phyloP scores from a whole-genome alignment of 2,888 invertebrate genomes.

The Meteorus cinctellus region DNA sequence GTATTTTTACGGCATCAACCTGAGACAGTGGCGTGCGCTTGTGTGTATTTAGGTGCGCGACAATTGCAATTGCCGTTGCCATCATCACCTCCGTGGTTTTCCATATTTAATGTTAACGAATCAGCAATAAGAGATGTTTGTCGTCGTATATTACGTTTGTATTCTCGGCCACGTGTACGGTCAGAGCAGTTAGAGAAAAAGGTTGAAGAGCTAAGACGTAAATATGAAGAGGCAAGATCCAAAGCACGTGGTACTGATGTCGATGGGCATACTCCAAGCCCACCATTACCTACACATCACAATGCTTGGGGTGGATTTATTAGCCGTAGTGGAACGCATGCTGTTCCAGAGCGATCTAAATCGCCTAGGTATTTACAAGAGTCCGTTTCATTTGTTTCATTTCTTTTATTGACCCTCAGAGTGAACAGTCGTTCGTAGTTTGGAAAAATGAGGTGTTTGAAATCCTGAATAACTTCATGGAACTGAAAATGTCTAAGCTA shows the following conservation, averaged over 20 bases:
- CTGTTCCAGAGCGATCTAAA: conserved; percentile 67
- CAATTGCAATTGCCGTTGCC: conserved; percentile 90
- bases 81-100: conserved; percentile 91
- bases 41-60: conserved; percentile 95
- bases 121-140: conserved; percentile 89
- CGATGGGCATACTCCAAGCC: conserved; percentile 75
- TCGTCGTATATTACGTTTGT: conserved; percentile 86
- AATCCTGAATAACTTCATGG: too few species aligned
- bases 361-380: conserved; percentile 64
- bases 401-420: too few species aligned
- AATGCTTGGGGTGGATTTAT: conserved; percentile 82
- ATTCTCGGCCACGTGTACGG: conserved; percentile 86
- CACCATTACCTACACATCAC: conserved; percentile 76
- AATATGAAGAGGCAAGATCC: conserved; percentile 81
- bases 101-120: conserved; percentile 89
- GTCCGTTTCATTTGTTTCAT: neutral
- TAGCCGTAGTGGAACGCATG: conserved; percentile 74
- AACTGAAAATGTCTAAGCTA: too few species aligned
- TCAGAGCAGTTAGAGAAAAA: conserved; percentile 83
- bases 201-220: conserved; percentile 83
- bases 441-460: too few species aligned
- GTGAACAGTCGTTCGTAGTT: too few species aligned
- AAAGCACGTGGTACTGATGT: conserved; percentile 75
- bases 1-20: conserved; percentile 97
- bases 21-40: conserved; percentile 99